Base-by-base conservation (phyloP, 2,113 vertebrate species). In the Calyptomena viridis region DNA sequence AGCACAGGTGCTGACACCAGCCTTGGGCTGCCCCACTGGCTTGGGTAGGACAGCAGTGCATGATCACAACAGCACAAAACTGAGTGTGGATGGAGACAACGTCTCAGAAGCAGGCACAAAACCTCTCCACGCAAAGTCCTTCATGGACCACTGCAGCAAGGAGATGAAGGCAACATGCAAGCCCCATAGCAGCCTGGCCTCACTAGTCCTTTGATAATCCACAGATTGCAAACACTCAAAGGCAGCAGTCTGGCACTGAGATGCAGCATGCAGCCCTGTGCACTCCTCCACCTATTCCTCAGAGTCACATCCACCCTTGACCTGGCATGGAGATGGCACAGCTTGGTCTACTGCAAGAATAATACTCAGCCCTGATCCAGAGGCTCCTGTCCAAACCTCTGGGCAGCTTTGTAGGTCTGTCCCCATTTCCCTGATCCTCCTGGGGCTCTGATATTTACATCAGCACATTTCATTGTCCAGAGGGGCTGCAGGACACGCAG, bases 401-500 rank as follows among this genome's bases (percentile, higher is more conserved):
- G 52, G 31, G 40, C 44, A 80, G 64, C 30, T 69, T 8, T 40
- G 31, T n/a, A 66, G 58, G 30, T 60, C 7, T 10, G 30, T 82
- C 15, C 12, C 25, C 59, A 37, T 50, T 58, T 69, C 24, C 49
- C 40, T 1, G 3, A 10, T 56, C 7, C 40, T 90, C 56, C n/a
- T 30, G 47, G 49, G 39, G 31, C 39, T 90, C 74, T 78, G 72
- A 62, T 53, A 62, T 95, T 92, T 23, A 58, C 24, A 95, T 84
- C 76, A 89, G 50, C 22, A n/a, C 0, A 0, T 84, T 86, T 71
- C 50, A 77, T 46, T 89, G 87, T 90, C 72, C 1, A 1, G 49
- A 92, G 35, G 5, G 2, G 72, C 79, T 0, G 0, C 0, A 1
- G n/a, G 63, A 35, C 9, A 7, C 40, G 68, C 72, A 92, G 84